These are phyloP conservation scores for Selene dorsalis DNA, from an alignment of 2,797 vertebrate species.

Conservation along the genomic window DNA sequence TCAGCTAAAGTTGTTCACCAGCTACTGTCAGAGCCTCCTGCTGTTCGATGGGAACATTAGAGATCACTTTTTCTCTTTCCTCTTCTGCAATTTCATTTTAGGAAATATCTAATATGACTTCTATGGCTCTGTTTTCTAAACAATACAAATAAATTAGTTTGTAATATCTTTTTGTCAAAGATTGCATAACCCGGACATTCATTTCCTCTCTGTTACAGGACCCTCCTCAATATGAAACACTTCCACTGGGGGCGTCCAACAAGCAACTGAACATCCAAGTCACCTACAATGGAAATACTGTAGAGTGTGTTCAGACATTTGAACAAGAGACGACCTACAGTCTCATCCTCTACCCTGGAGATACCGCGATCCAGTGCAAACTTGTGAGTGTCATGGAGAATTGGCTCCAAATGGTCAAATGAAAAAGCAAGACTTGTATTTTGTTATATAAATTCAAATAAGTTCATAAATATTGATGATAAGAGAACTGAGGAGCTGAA, in stretches of 20 bases:
- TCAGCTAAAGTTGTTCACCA: neutral
- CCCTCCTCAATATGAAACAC: constrained; percentile 82
- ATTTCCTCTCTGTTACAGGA: constrained; percentile 79
- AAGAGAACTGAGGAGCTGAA: neutral
- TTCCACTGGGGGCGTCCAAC: constrained; percentile 76
- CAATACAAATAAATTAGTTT: neutral
- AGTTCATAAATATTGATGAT: too few species aligned
- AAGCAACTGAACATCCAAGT: constrained; percentile 70
- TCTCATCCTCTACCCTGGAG: constrained; percentile 80
- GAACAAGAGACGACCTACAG: constrained; percentile 84
- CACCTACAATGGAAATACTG: constrained; percentile 40
- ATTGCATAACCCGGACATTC: neutral
- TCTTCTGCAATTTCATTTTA: neutral
- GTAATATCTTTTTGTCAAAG: neutral
- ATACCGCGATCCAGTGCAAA: constrained; percentile 75
- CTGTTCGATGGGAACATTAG: neutral
- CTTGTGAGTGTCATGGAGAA: constrained; percentile 83
- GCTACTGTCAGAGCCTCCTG: neutral
- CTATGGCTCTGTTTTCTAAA: neutral
- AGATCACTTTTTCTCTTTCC: neutral
- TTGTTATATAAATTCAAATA: neutral
- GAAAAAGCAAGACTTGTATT: neutral
- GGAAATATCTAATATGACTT: neutral
- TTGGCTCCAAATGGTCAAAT: neutral
- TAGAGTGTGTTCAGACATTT: constrained; percentile 69